Percentiles rank a stretch among this genome's conserved stretches.
Conservation (phyloP, 2,888 invertebrate genomes). For the Odontomyia ornata region DNA sequence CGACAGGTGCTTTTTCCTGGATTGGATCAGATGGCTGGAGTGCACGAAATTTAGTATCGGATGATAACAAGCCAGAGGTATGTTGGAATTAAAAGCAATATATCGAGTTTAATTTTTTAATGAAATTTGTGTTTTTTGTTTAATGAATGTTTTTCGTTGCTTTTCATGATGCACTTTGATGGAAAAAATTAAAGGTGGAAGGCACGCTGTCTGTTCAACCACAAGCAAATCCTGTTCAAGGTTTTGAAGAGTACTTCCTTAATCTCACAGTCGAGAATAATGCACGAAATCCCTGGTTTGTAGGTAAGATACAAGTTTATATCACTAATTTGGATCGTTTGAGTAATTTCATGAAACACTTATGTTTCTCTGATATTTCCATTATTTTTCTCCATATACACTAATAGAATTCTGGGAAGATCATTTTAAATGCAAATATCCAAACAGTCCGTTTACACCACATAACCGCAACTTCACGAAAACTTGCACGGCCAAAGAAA, state of each 20-base stretch:
- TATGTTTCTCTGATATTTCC: too few species aligned
- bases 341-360: not conserved
- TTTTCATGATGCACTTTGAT: too few species aligned
- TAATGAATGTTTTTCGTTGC: slow-evolving; percentile 9
- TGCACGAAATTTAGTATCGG: slow-evolving; percentile 83
- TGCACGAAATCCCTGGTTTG: slow-evolving; percentile 94
- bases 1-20: slow-evolving; percentile 92
- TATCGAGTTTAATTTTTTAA: not conserved
- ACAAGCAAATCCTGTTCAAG: slow-evolving; percentile 86
- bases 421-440: slow-evolving; percentile 89
- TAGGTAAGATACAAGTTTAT: slow-evolving; percentile 70
- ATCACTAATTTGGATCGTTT: not conserved
- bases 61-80: slow-evolving; percentile 86
- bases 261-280: slow-evolving; percentile 86
- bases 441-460: slow-evolving; percentile 81
- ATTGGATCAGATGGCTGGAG: slow-evolving; percentile 98
- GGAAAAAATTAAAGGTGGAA: slow-evolving; percentile 68
- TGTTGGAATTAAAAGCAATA: slow-evolving; percentile 52
- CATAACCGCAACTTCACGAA: slow-evolving; percentile 79
- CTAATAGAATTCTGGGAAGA: slow-evolving; percentile 96
- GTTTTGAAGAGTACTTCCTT: slow-evolving; percentile 89
- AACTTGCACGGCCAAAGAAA: slow-evolving; percentile 80
- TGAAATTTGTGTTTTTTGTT: not conserved
- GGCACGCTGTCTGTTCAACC: slow-evolving; percentile 97
- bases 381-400: too few species aligned